These are phyloP conservation scores for Gonatopus flavifemur DNA, from an alignment of 1,140 invertebrate species.

Conservation along the genomic window DNA sequence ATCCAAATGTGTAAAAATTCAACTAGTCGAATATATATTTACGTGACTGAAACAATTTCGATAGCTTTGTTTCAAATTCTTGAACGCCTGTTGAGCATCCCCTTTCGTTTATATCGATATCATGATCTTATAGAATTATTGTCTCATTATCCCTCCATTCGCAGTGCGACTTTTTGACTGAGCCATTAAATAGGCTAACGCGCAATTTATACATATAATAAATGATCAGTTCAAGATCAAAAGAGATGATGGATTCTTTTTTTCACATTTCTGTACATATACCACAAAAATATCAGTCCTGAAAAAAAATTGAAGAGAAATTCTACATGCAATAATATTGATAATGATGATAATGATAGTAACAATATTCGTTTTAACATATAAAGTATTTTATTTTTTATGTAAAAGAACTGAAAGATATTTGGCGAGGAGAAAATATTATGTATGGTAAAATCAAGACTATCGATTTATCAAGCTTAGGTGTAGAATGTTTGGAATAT, in stretches of 20 bases:
- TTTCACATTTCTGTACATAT: slow-evolving; percentile 42
- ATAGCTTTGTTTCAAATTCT: too few species aligned
- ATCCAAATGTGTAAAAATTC: too few species aligned
- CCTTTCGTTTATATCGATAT: background rate
- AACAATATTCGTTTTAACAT: slow-evolving; percentile 33
- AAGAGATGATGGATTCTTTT: slow-evolving; percentile 23
- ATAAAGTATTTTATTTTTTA: slow-evolving; percentile 38
- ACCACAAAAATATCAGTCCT: too few species aligned
- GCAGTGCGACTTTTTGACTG: slow-evolving; percentile 5
- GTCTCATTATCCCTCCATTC: slow-evolving; percentile 13
- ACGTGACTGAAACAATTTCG: too few species aligned
- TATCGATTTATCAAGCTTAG: slow-evolving; percentile 20
- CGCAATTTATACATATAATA: slow-evolving; percentile 6
- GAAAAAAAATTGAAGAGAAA: slow-evolving; percentile 23
- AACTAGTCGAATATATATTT: too few species aligned
- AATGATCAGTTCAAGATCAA: slow-evolving; percentile 5
- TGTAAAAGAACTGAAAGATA: slow-evolving; percentile 23
- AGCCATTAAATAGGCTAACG: slow-evolving; percentile 6
- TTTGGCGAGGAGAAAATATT: slow-evolving; percentile 15
- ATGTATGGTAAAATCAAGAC: slow-evolving; percentile 19
- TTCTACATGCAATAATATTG: slow-evolving; percentile 33
- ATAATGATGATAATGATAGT: slow-evolving; percentile 20
- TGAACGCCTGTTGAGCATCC: too few species aligned
- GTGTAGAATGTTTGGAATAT: slow-evolving; percentile 24
- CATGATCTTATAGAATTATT: too few species aligned